Percentiles rank a stretch among this genome's conserved stretches.
Conservation (phyloP, 1,140 invertebrate species). For the Euborellia annulipes region DNA sequence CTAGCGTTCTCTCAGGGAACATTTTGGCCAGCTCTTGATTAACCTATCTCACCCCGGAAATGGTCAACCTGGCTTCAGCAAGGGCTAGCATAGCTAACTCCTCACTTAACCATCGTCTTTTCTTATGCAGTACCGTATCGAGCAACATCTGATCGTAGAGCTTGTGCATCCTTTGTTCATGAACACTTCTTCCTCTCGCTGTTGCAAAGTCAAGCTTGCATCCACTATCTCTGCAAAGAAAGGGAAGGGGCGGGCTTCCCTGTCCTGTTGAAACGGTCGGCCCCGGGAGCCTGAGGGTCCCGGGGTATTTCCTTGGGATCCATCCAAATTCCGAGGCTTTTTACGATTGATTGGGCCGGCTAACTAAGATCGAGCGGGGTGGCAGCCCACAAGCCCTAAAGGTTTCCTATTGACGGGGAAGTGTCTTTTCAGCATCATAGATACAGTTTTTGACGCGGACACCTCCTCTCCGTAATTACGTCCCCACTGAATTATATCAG, state of each 20-base stretch:
- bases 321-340: too few species aligned
- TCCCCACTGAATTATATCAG: too few species aligned
- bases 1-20: slow-evolving; percentile 7
- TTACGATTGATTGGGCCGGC: too few species aligned
- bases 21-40: background rate
- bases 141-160: slow-evolving; percentile 6
- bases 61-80: slow-evolving; percentile 3
- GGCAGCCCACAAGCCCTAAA: too few species aligned
- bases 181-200: slow-evolving; percentile 3
- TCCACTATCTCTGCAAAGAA: slow-evolving; percentile 2
- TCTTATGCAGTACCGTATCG: background rate
- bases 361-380: too few species aligned
- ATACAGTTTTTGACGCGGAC: too few species aligned
- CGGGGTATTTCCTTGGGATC: too few species aligned
- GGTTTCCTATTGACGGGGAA: too few species aligned
- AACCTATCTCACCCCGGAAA: background rate
- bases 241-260: background rate
- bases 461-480: too few species aligned
- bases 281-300: too few species aligned
- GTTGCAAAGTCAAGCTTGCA: slow-evolving; percentile 1
- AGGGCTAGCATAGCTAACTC: slow-evolving; percentile 1
- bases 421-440: too few species aligned
- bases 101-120: slow-evolving; percentile 6
- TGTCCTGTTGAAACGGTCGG: too few species aligned
- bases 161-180: slow-evolving; percentile 6